phyloP scores from a whole-genome alignment of 2,888 invertebrate genomes.

The Leptinotarsa rubiginosa region DNA sequence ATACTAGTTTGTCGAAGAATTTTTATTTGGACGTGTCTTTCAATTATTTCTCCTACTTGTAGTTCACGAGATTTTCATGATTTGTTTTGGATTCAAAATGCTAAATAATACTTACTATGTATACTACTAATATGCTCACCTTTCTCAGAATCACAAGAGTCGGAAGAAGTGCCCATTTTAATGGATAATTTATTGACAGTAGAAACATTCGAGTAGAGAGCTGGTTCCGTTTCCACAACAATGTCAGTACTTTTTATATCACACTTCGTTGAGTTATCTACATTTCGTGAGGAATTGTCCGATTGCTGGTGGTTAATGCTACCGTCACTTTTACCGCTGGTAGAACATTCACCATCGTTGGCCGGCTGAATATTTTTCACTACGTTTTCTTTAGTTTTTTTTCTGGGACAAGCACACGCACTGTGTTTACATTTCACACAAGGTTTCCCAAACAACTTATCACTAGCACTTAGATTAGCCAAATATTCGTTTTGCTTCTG shows the following conservation, averaged over 20 bases:
- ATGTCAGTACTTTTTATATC: conserved; percentile 37
- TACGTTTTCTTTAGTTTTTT: conserved; percentile 48
- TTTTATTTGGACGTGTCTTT: too few relatives aligned
- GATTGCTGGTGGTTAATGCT: conserved; percentile 46
- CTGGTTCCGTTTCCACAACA: conserved; percentile 28
- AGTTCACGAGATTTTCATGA: too few relatives aligned
- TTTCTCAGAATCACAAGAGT: conserved; percentile 64
- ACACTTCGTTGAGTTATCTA: conserved; percentile 45
- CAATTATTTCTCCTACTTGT: too few relatives aligned
- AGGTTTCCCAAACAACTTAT: conserved; percentile 58
- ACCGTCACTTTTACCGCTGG: conserved; percentile 40
- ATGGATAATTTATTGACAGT: conserved; percentile 47
- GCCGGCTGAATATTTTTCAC: conserved; percentile 26
- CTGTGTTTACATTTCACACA: conserved; percentile 68
- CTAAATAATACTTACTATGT: not conserved
- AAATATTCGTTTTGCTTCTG: conserved; percentile 73
- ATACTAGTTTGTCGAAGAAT: too few relatives aligned
- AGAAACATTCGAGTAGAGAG: conserved; percentile 57
- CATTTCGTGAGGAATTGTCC: conserved; percentile 46
- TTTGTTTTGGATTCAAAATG: too few relatives aligned
- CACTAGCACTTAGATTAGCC: conserved; percentile 69
- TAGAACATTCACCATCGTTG: conserved; percentile 42
- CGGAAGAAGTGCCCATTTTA: conserved; percentile 58
- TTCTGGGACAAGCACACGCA: conserved; percentile 59
- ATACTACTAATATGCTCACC: conserved; percentile 46